Evolutionary conservation across 2,797 vertebrate species (phyloP).

Genomic region (Clamator glandarius): DNA sequence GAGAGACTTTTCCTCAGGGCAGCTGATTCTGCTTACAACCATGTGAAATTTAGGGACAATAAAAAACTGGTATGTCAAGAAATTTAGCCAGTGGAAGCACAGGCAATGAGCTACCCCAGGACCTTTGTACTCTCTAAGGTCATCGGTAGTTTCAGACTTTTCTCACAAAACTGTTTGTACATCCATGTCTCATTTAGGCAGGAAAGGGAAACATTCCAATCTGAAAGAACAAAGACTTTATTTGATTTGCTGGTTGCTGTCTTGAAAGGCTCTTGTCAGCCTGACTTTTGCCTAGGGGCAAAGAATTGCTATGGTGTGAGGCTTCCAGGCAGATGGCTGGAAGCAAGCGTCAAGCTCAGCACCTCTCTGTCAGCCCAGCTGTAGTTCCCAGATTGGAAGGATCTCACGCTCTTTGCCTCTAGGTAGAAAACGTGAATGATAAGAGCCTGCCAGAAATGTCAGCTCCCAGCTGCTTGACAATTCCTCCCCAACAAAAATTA

Average conservation of each 20-base stretch:
- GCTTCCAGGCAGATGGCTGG: constrained; percentile 69
- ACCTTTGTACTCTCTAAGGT: constrained; percentile 49
- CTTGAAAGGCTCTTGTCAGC: constrained; percentile 69
- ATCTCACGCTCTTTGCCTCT: constrained; percentile 60
- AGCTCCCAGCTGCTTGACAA: constrained; percentile 49
- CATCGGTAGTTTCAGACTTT: constrained; percentile 48
- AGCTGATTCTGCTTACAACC: background rate
- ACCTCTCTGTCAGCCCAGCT: constrained; percentile 45
- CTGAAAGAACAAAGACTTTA: constrained; percentile 63
- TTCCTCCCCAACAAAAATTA: constrained; percentile 45
- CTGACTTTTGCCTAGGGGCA: constrained; percentile 55
- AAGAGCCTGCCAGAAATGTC: constrained; percentile 67
- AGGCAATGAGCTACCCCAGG: constrained; percentile 46
- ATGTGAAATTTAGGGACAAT: constrained; percentile 27
- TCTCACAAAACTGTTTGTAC: constrained; percentile 70
- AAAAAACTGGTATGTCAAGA: constrained; percentile 53
- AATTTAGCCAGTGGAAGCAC: constrained; percentile 6
- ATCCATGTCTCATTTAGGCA: constrained; percentile 54
- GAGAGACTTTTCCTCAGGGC: background rate
- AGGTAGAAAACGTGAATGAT: constrained; percentile 61
- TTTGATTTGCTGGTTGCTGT: constrained; percentile 57
- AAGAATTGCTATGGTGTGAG: constrained; percentile 50
- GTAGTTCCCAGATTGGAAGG: constrained; percentile 64
- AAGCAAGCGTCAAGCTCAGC: constrained; percentile 35
- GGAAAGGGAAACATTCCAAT: constrained; percentile 66